Evolutionary conservation across 1,140 invertebrate genomes (phyloP), one percentile per base, ranked within the genome.

Genomic region (Lanistes nyassanus): DNA sequence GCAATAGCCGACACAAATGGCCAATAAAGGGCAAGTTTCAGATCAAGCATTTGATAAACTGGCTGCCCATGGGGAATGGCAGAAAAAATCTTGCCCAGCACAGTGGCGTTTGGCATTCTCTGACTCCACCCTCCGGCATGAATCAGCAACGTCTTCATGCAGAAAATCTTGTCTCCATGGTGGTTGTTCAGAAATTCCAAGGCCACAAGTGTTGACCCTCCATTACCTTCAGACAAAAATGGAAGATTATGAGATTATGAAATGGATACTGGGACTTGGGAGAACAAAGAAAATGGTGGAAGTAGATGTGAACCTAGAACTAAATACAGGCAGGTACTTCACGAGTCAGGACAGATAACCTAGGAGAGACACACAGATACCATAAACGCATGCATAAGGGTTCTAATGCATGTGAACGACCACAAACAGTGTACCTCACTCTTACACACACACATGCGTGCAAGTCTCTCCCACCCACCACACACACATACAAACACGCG

Each of bases 81-180:
- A 21, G 86, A 83, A 72, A 91, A 91, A 19, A 91, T 81, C 81
- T 91, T 91, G 5, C 90, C 90, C 0, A 90, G 79, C 26, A 90
- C 82, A 66, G 85, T 88, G 29, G 88, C 80, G 77, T 86, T 89
- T 29, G 90, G 90, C 75, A 91, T 83, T 66, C 90, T 78, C 80
- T 91, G 89, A 79, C 90, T 91, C 76, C 86, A 86, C 7, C 90
- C 90, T 56, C 90, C 90, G 51, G 90, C 89, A 81, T 90, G 89
- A 34, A 91, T 89, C n/a, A 91, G 74, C 6, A 91, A 76, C 2
- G 90, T 83, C 74, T 84, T 83, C 72, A 81, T 81, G 0, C 79
- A 39, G 76, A 76, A 86, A 60, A 91, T 67, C 31, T 81, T 71
- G 0, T 85, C 79, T 16, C 82, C 84, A 78, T 86, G 88, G 23